phyloP scores from a whole-genome alignment of 2,113 vertebrate genomes.

The Lethenteron reissneri region DNA sequence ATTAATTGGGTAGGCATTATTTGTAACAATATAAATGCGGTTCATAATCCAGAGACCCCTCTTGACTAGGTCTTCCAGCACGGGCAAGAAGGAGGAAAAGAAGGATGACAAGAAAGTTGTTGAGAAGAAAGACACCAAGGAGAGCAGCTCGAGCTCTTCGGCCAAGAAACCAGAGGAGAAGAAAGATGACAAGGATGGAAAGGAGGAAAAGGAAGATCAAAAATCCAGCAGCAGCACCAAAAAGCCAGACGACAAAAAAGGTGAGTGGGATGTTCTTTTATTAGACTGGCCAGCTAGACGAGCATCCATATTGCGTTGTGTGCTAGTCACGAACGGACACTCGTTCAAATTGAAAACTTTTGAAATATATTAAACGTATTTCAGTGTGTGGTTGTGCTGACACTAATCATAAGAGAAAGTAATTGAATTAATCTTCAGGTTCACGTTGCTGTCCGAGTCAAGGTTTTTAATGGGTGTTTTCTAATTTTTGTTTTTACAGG shows the following conservation, averaged over 20 bases:
- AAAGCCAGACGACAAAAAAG: constrained; percentile 26
- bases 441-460: no score
- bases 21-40: no score
- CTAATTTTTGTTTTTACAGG: constrained; percentile 15
- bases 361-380: no score
- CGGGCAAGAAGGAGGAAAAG: constrained; percentile 44
- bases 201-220: constrained; percentile 35
- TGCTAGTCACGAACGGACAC: no score
- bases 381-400: no score
- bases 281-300: background rate
- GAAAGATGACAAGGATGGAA: constrained; percentile 22
- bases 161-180: constrained; percentile 18
- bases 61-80: constrained; percentile 13
- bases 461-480: background rate
- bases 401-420: background rate
- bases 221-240: constrained; percentile 13
- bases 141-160: constrained; percentile 15
- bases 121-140: constrained; percentile 19
- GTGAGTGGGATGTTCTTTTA: constrained; percentile 15
- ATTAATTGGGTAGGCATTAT: background rate
- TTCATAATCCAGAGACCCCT: background rate
- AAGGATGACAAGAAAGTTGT: constrained; percentile 29
- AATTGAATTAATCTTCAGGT: no score
- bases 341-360: no score
- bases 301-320: background rate